Conservation (phyloP, 1,140 invertebrate genomes). For the Drosophila sp. region DNA sequence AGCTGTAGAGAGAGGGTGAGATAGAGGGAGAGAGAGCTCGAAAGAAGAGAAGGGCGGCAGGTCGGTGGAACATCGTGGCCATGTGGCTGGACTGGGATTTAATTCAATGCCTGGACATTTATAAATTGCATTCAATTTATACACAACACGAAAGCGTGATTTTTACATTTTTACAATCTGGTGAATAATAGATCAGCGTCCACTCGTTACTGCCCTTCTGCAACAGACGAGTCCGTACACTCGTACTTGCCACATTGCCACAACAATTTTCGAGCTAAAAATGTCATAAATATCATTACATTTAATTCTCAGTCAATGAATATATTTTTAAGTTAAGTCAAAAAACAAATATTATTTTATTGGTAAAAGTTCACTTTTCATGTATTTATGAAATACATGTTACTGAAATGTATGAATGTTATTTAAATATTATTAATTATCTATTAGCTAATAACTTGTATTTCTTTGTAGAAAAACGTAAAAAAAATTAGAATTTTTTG, state of each 20-base stretch:
- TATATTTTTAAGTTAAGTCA: too few relatives aligned
- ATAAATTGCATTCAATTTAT: slow-evolving; percentile 83
- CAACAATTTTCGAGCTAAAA: slow-evolving; percentile 1
- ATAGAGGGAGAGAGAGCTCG: background rate
- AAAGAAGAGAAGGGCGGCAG: background rate
- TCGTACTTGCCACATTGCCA: slow-evolving; percentile 10
- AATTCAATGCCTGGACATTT: slow-evolving; percentile 80
- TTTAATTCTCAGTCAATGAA: too few relatives aligned
- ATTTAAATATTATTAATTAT: too few relatives aligned
- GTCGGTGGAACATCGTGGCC: slow-evolving; percentile 53
- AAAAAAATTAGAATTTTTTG: too few relatives aligned
- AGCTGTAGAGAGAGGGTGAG: slow-evolving; percentile 42
- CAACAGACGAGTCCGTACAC: slow-evolving; percentile 6
- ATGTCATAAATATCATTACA: slow-evolving; percentile 10
- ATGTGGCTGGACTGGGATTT: slow-evolving; percentile 71
- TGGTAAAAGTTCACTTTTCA: too few relatives aligned
- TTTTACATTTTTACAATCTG: slow-evolving; percentile 83
- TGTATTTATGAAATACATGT: too few relatives aligned
- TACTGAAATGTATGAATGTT: too few relatives aligned
- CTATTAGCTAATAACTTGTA: too few relatives aligned
- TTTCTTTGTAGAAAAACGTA: too few relatives aligned
- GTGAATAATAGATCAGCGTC: slow-evolving; percentile 82
- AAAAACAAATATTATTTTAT: too few relatives aligned
- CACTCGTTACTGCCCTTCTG: slow-evolving; percentile 46
- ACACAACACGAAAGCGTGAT: slow-evolving; percentile 82